Evolutionary conservation across 37 sponge, comb jelly and placozoan genomes (phyloP), one percentile per base, ranked within the genome.

Genomic region (Diacarnus erythraeanus): DNA sequence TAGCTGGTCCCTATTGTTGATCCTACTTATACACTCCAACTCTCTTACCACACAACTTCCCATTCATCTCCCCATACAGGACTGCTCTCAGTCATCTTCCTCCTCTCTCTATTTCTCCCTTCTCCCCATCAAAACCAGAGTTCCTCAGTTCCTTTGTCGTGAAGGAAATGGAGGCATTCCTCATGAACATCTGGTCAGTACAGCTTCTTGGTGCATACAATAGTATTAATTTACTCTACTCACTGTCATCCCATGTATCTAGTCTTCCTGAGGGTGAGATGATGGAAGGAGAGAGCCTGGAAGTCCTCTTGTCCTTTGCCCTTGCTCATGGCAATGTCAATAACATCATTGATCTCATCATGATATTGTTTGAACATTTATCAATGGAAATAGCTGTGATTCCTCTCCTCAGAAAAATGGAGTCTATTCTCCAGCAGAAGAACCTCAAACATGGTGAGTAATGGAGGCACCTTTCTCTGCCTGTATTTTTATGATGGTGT

Each of bases 81-180:
- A 54, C 22, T 8, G 59, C 87, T 44, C 56, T 95, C 20, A 15
- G 40, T 2, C 63, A 58, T 4, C 75, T 95, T 65, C 64, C 56
- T 37, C 95, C 95, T 5, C 77, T 95, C n/a, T 77, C 83, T 35
- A 66, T 95, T 27, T 90, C 95, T 10, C 82, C 87, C 25, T 38
- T 77, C 33, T 90, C 94, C 51, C 37, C 69, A 5, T 42, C 69
- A 0, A 74, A 78, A 42, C 94, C 93, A 35, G 84, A 77, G 3
- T 85, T 88, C 64, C 84, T 95, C 60, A 74, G 86, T 6, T 25
- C 78, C 38, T 84, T 83, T 86, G 81, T 92, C 21, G 21, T 89
- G 23, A 44, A 71, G 12, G 93, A 91, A 67, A 79, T 95, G 80
- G 82, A 80, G 57, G 60, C 54, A 9, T 91, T 95, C 39, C 60